A percentile compares a stretch with the other conserved stretches of the same genome.
Evolutionary conservation across 2,888 invertebrate genomes (phyloP).

Genomic region (Trissoscelio sp.): DNA sequence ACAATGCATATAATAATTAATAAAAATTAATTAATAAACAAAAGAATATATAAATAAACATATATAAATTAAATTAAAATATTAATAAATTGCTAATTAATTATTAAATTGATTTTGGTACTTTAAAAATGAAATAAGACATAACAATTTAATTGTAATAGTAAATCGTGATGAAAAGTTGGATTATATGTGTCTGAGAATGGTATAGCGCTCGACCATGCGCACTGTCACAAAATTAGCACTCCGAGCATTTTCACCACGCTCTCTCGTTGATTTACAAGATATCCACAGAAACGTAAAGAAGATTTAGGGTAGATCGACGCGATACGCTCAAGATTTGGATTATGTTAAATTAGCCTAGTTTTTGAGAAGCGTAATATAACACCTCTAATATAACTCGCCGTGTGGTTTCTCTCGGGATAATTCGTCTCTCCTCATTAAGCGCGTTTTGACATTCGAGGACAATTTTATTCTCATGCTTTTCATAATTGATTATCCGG

Average conservation of each 20-base stretch:
- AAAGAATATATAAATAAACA: too few relatives aligned
- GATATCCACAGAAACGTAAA: slow-evolving; percentile 35
- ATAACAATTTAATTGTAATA: too few relatives aligned
- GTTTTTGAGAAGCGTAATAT: slow-evolving; percentile 25
- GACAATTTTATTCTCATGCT: slow-evolving; percentile 15
- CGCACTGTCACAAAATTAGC: slow-evolving; percentile 35
- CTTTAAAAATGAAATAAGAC: too few relatives aligned
- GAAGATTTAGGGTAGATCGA: slow-evolving; percentile 39
- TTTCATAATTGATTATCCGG: slow-evolving; percentile 8
- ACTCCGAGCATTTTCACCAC: slow-evolving; percentile 36
- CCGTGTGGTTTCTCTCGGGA: background rate
- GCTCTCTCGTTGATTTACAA: slow-evolving; percentile 37
- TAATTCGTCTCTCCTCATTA: slow-evolving; percentile 7
- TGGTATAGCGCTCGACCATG: background rate
- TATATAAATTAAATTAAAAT: too few relatives aligned
- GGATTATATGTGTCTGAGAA: too few relatives aligned
- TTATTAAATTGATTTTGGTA: too few relatives aligned
- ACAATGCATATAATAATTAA: too few relatives aligned
- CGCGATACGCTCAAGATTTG: slow-evolving; percentile 38
- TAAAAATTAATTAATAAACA: too few relatives aligned
- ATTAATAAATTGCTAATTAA: too few relatives aligned
- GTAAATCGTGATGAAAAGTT: too few relatives aligned
- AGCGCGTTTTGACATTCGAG: slow-evolving; percentile 17
- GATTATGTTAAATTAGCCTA: slow-evolving; percentile 54
- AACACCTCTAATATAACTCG: slow-evolving; percentile 13